Evolutionary conservation across 2,797 vertebrate species (phyloP), one percentile per base, ranked within the genome.

Genomic region (Gymnopithys bicolor): DNA sequence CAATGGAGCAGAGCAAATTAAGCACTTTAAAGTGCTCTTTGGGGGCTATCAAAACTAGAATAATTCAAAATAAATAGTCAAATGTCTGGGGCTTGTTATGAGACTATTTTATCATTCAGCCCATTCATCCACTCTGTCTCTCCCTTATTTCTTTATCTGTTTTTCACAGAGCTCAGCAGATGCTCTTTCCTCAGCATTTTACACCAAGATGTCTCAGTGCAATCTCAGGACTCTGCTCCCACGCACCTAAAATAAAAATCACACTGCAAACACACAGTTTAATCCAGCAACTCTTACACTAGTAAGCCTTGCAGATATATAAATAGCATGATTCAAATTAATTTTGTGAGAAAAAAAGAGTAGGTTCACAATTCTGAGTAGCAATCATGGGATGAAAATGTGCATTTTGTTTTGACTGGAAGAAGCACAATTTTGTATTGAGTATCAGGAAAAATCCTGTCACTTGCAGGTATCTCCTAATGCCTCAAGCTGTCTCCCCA

Each of bases 1-100:
- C 96, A 94, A 90, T 94, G 95, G 87, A 97, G 95, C 96, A 95
- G 90, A 96, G 90, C 78, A 97, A 97, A 97, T 97, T 93, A 96
- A 96, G 78, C 70, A 88, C 90, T 96, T 96, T 83, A 89, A 96
- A 95, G 58, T 89, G 82, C 46, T 96, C 95, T 97, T 95, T 93
- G 83, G 92, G 88, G 90, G 70, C 90, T 95, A 94, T 96, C 90
- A 95, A 93, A 95, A 83, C 64, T 62, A 83, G 77, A 96, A 93
- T 95, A 93, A 96, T 96, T 94, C 79, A 86, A 95, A 97, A 95
- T 95, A 97, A 96, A 93, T 92, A 97, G 94, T 96, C 90, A 94
- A 71, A 94, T 89, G 49, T 96, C 84, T 92, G 70, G 33, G 86
- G 70, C 89, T 97, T 93, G 85, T 87, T 95, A 94, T 62, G 71